phyloP scores from a whole-genome alignment of 2,113 vertebrate genomes.

The Spea bombifrons region DNA sequence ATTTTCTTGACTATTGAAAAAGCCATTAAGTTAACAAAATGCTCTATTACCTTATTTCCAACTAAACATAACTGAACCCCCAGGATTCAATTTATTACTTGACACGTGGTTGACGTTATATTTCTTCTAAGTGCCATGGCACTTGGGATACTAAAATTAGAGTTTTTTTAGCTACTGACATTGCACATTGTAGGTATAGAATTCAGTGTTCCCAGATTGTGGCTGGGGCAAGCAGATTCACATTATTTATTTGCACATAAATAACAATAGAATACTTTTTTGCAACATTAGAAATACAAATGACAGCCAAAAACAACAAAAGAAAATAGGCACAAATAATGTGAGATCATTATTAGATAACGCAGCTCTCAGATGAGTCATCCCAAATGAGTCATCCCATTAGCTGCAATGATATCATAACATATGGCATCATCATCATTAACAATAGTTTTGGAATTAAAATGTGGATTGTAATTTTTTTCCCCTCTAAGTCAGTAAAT shows the following conservation, averaged over 20 bases:
- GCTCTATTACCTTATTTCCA: neutral
- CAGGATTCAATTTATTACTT: neutral
- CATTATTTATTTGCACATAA: no score
- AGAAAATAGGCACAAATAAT: constrained; percentile 21
- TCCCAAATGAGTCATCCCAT: constrained; percentile 32
- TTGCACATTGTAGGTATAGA: no score
- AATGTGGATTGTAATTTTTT: neutral
- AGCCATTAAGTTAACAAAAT: constrained; percentile 2
- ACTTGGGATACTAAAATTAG: no score
- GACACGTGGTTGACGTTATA: no score
- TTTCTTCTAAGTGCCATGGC: no score
- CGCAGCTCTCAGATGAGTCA: constrained; percentile 23
- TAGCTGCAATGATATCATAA: constrained; percentile 27
- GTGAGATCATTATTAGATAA: constrained; percentile 8
- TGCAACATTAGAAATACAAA: neutral
- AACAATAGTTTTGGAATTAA: constrained; percentile 14
- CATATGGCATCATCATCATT: constrained; percentile 20
- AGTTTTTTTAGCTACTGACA: no score
- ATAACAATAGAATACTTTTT: no score
- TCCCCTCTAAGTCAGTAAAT: neutral
- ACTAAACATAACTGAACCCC: neutral
- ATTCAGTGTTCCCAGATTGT: no score
- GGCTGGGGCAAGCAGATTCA: no score
- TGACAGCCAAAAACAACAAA: constrained; percentile 25
- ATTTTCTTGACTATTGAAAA: neutral